Conservation (phyloP, 2,888 invertebrate species). For the Erebia ligea region DNA sequence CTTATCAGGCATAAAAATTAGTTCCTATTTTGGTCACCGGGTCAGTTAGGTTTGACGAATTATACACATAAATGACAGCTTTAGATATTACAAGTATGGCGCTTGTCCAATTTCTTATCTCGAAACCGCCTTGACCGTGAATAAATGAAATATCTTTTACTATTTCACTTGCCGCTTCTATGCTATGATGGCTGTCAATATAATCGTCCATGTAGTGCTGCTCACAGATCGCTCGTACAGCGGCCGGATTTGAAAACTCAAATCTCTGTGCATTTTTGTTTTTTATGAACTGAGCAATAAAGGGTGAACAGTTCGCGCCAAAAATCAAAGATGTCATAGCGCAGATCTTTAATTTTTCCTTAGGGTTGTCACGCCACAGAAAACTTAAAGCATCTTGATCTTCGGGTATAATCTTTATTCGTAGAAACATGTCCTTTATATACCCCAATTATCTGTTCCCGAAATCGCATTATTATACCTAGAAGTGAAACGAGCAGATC, state of each 20-base stretch:
- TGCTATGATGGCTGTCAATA: background rate
- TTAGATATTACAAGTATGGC: too few species aligned
- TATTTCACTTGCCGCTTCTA: background rate
- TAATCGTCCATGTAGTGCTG: constrained; percentile 28
- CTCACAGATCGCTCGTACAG: constrained; percentile 13
- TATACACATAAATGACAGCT: too few species aligned
- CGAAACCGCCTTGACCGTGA: constrained; percentile 18
- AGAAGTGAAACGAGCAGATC: constrained; percentile 47
- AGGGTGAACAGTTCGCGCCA: constrained; percentile 40
- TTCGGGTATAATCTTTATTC: constrained; percentile 33
- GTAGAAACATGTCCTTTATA: constrained; percentile 6
- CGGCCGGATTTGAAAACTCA: constrained; percentile 18
- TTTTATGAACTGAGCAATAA: constrained; percentile 36
- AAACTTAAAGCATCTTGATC: constrained; percentile 51
- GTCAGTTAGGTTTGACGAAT: too few species aligned
- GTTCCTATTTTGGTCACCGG: too few species aligned
- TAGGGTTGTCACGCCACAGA: constrained; percentile 44
- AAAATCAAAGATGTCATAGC: constrained; percentile 32
- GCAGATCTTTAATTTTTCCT: background rate
- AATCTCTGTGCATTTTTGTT: constrained; percentile 32
- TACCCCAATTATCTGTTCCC: constrained; percentile 44
- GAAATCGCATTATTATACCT: constrained; percentile 50
- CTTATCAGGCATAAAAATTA: too few species aligned
- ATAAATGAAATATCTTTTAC: background rate
- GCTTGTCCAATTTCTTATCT: background rate